A percentile compares a stretch with the other conserved stretches of the same genome.
phyloP scores from a whole-genome alignment of 1,140 invertebrate genomes.

The Drosophila pruinosa region DNA sequence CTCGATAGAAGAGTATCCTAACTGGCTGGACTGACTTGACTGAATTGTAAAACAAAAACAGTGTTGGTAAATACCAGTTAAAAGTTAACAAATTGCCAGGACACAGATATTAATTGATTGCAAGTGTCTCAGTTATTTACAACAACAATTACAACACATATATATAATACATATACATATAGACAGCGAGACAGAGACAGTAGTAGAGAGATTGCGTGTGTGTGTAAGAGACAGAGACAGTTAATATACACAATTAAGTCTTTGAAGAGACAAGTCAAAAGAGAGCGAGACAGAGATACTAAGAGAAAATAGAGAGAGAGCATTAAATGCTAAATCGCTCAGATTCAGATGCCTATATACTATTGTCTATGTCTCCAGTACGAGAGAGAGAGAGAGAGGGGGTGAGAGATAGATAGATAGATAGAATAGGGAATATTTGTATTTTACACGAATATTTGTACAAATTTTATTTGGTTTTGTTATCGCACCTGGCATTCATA shows the following conservation, averaged over 20 bases:
- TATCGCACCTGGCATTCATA: slow-evolving; percentile 97
- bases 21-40: too few species aligned
- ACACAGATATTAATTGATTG: neutral
- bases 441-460: slow-evolving; percentile 22
- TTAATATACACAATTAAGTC: neutral
- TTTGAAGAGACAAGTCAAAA: neutral
- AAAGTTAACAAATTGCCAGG: neutral
- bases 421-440: slow-evolving; percentile 13
- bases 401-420: neutral
- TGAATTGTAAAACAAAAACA: neutral
- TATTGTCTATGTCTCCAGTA: neutral
- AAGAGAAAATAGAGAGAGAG: slow-evolving; percentile 5
- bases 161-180: slow-evolving; percentile 10
- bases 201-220: slow-evolving; percentile 5
- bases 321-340: neutral
- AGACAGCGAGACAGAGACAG: slow-evolving; percentile 17
- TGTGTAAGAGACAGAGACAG: slow-evolving; percentile 1
- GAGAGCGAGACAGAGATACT: neutral
- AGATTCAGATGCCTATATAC: neutral
- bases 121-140: slow-evolving; percentile 31
- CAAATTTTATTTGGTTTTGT: slow-evolving; percentile 28
- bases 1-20: neutral
- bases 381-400: neutral
- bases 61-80: slow-evolving; percentile 9
- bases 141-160: slow-evolving; percentile 49